Evolutionary conservation across 1,140 invertebrate genomes (phyloP).

Genomic region (Sitodiplosis mosellana): DNA sequence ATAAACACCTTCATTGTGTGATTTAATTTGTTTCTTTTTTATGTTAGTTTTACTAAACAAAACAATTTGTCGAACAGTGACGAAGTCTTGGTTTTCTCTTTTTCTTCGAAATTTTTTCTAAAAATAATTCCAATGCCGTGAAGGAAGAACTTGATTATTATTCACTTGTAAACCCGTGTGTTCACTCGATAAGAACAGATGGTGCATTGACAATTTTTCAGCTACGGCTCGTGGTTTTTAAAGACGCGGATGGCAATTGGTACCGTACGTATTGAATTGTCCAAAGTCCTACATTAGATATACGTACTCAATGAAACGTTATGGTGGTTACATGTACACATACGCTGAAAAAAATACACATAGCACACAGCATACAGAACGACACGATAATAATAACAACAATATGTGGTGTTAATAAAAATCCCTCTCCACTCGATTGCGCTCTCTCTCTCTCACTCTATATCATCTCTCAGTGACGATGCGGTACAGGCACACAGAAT

Average conservation of each 20-base stretch:
- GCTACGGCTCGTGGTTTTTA: constrained; percentile 25
- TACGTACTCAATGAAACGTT: too few species aligned
- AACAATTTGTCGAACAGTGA: background rate
- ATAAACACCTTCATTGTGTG: constrained; percentile 19
- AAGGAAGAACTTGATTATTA: constrained; percentile 14
- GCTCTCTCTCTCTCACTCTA: too few species aligned
- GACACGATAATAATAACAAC: background rate
- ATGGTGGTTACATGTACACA: background rate
- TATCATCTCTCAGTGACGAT: background rate
- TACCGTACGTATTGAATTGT: background rate
- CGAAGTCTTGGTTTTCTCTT: background rate
- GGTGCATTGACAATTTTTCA: constrained; percentile 27
- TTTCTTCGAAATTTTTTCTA: constrained; percentile 3
- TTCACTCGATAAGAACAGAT: constrained; percentile 27
- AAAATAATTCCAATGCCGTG: constrained; percentile 9
- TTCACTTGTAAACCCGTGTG: constrained; percentile 10
- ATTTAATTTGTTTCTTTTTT: constrained; percentile 6
- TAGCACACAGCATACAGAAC: background rate
- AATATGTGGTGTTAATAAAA: too few species aligned
- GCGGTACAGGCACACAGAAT: background rate
- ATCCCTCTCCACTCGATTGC: too few species aligned
- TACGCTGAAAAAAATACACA: background rate
- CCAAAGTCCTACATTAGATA: too few species aligned
- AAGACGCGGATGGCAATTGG: constrained; percentile 10
- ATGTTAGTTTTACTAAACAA: background rate